Percentiles rank a stretch among this genome's conserved stretches.
These are phyloP conservation scores for Varanus salvator DNA, from an alignment of 2,113 vertebrate genomes.

Conservation along the genomic window DNA sequence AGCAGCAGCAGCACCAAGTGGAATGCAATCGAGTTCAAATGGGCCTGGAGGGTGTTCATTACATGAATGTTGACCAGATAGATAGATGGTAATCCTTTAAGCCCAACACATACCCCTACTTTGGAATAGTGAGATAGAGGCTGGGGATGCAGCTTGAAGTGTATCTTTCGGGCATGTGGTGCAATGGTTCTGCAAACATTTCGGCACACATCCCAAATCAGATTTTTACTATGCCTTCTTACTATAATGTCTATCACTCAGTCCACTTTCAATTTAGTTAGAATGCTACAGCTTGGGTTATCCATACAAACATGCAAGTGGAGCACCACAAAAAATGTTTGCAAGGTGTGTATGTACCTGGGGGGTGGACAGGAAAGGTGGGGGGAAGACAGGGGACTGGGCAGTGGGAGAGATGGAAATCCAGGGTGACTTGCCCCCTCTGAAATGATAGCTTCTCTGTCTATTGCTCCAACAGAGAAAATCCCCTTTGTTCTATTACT, in stretches of 20 bases:
- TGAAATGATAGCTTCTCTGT: too few relatives aligned
- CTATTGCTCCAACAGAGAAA: too few relatives aligned
- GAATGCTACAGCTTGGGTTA: background rate
- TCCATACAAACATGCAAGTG: background rate
- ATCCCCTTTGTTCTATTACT: too few relatives aligned
- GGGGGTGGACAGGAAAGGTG: too few relatives aligned
- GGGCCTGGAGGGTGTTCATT: background rate
- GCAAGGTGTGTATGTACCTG: background rate
- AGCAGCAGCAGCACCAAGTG: conserved; percentile 3
- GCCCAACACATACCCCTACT: background rate
- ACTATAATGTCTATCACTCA: background rate
- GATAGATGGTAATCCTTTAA: background rate
- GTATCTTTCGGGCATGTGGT: background rate
- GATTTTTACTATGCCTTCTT: background rate
- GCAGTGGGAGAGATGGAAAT: too few relatives aligned
- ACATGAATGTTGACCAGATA: background rate
- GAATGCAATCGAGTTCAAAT: background rate
- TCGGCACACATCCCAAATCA: background rate
- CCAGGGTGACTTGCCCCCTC: too few relatives aligned
- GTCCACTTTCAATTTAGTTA: background rate
- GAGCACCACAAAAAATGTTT: background rate
- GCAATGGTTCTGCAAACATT: background rate
- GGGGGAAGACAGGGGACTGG: too few relatives aligned
- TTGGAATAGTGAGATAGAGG: background rate
- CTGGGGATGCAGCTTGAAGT: background rate